A percentile compares a stretch with the other conserved stretches of the same genome.
Evolutionary conservation across 2,888 invertebrate genomes (phyloP).

Genomic region (Sminthurides aquaticus): DNA sequence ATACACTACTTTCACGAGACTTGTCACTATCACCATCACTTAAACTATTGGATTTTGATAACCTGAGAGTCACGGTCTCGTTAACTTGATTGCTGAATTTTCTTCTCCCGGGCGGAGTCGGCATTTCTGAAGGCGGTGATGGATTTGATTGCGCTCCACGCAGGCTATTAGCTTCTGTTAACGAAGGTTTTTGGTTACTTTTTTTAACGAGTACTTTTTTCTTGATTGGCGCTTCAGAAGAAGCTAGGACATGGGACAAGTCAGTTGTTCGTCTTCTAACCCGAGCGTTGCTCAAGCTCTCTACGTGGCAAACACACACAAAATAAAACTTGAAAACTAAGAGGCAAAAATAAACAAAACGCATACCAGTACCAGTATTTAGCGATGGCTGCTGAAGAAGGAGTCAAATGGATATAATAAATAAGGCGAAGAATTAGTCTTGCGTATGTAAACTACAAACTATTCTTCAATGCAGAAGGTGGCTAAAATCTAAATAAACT

Average conservation of each 20-base stretch:
- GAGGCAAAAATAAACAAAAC: constrained; percentile 4
- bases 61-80: constrained; percentile 34
- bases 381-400: too few relatives aligned
- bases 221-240: background rate
- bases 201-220: constrained; percentile 1
- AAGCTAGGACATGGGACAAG: constrained; percentile 30
- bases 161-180: background rate
- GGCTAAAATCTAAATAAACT: too few relatives aligned
- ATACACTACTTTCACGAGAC: constrained; percentile 17
- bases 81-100: constrained; percentile 12
- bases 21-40: constrained; percentile 17
- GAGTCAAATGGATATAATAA: too few relatives aligned
- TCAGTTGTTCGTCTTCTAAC: constrained; percentile 41
- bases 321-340: background rate
- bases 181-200: background rate
- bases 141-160: constrained; percentile 3
- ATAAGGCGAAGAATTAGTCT: too few relatives aligned
- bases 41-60: constrained; percentile 37
- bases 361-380: too few relatives aligned
- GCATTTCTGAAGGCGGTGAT: constrained; percentile 1
- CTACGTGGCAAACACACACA: background rate
- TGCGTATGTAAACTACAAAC: too few relatives aligned
- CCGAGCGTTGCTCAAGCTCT: background rate
- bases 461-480: too few relatives aligned
- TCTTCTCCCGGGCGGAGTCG: constrained; percentile 19